phyloP scores from a whole-genome alignment of 37 sponge, comb jelly and placozoan species.

The Hormiphora californensis region DNA sequence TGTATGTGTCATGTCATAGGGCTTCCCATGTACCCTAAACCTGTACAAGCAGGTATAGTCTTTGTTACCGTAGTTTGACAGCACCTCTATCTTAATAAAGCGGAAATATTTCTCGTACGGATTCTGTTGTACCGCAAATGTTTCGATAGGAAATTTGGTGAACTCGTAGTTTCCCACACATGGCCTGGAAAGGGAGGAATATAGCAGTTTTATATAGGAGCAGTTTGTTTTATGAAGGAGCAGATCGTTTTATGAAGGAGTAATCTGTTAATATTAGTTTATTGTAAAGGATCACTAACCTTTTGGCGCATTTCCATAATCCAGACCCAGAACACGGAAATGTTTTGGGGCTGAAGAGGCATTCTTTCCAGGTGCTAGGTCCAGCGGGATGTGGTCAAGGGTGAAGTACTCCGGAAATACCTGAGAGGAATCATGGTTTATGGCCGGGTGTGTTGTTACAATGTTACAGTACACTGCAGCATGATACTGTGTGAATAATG shows the following conservation, averaged over 20 bases:
- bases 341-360: constrained; percentile 30
- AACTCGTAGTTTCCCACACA: constrained; percentile 42
- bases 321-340: constrained; percentile 30
- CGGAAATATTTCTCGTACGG: constrained; percentile 51
- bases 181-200: no score
- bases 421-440: no score
- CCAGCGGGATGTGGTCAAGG: constrained; percentile 26
- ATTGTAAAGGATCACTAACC: no score
- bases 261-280: no score
- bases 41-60: constrained; percentile 51
- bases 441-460: no score
- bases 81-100: constrained; percentile 18
- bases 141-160: constrained; percentile 26
- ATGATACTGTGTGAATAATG: no score
- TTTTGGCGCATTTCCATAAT: constrained; percentile 43
- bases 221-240: no score
- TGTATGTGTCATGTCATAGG: constrained; percentile 23
- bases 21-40: constrained; percentile 36
- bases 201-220: no score
- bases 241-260: no score
- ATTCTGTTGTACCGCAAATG: constrained; percentile 42
- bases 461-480: no score
- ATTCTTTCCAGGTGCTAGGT: not conserved
- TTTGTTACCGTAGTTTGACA: constrained; percentile 30
- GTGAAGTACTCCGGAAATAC: constrained; percentile 51